These are phyloP conservation scores for Solea solea DNA, from an alignment of 2,113 vertebrate genomes.

Conservation along the genomic window DNA sequence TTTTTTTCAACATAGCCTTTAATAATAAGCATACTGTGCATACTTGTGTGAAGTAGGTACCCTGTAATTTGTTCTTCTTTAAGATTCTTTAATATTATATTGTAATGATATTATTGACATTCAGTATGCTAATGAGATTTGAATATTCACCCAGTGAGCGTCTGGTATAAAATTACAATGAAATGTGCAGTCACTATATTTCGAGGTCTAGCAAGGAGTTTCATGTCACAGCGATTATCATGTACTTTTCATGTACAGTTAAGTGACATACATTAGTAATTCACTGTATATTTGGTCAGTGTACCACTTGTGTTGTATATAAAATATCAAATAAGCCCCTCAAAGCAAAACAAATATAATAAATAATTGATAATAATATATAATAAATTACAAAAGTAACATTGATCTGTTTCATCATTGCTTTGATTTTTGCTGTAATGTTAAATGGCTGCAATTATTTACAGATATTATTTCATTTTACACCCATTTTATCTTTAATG, in stretches of 20 bases:
- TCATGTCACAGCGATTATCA: slow-evolving; percentile 33
- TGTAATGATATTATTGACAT: not conserved
- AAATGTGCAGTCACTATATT: slow-evolving; percentile 26
- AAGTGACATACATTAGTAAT: slow-evolving; percentile 37
- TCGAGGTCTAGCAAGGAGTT: slow-evolving; percentile 20
- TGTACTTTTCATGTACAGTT: slow-evolving; percentile 1
- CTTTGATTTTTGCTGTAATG: too few relatives aligned
- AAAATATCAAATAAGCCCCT: not conserved
- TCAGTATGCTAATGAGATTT: slow-evolving; percentile 41
- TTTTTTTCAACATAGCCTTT: not conserved
- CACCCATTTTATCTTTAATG: too few relatives aligned
- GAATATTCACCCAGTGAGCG: slow-evolving; percentile 57
- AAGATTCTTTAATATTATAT: slow-evolving; percentile 8
- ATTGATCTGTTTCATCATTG: too few relatives aligned
- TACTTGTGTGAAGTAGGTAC: not conserved
- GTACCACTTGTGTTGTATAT: not conserved
- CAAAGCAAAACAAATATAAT: too few relatives aligned
- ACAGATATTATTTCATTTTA: too few relatives aligned
- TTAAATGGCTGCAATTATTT: too few relatives aligned
- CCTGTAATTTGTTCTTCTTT: not conserved
- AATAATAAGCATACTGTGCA: not conserved
- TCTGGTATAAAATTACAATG: not conserved
- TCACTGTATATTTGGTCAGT: slow-evolving; percentile 22
- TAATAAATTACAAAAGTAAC: too few relatives aligned
- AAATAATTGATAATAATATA: too few relatives aligned